Percentiles rank a stretch among this genome's conserved stretches.
phyloP scores from a whole-genome alignment of 2,888 invertebrate genomes.

The Volucella zonaria region DNA sequence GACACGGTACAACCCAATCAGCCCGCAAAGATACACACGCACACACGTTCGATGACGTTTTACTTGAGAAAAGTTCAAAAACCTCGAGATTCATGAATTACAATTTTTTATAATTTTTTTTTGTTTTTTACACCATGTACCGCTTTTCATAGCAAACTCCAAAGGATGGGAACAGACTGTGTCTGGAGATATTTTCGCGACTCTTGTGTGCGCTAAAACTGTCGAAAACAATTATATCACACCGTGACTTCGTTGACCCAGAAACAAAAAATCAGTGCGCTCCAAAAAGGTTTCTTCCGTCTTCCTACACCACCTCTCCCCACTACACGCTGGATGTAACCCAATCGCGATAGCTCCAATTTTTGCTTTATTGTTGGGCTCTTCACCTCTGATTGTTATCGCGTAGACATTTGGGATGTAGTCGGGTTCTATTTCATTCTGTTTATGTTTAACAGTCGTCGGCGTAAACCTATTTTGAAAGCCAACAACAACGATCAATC shows the following conservation, averaged over 20 bases:
- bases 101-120: neutral
- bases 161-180: neutral
- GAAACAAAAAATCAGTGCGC: constrained; percentile 19
- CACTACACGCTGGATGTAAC: constrained; percentile 23
- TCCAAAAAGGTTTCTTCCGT: constrained; percentile 55
- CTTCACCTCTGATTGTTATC: constrained; percentile 24
- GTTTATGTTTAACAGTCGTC: neutral
- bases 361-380: no score
- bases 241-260: constrained; percentile 56
- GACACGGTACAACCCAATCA: no score
- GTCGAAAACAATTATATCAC: constrained; percentile 52
- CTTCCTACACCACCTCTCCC: neutral
- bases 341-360: constrained; percentile 41
- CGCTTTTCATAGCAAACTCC: no score
- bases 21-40: constrained; percentile 15
- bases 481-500: neutral
- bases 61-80: constrained; percentile 28
- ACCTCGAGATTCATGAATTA: constrained; percentile 34
- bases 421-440: neutral
- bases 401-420: constrained; percentile 22
- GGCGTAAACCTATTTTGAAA: constrained; percentile 21
- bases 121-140: neutral
- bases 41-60: constrained; percentile 17
- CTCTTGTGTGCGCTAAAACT: constrained; percentile 3
- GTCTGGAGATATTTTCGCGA: neutral